Evolutionary conservation across 2,113 vertebrate species (phyloP), one percentile per base, ranked within the genome.

Genomic region (Alaudala cheleensis): DNA sequence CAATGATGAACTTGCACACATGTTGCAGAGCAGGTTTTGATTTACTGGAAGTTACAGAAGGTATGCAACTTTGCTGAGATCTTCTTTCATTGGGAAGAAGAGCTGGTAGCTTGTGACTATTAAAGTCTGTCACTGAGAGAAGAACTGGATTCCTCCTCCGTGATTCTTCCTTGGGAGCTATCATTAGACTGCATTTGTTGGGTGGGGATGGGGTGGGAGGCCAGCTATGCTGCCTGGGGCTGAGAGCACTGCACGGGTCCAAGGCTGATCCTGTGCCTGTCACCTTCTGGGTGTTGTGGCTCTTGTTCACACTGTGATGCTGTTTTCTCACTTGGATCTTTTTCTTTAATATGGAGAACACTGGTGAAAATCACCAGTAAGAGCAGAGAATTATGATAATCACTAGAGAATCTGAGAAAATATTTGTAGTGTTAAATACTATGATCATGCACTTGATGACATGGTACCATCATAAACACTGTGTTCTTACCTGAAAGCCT

Each of bases 201-300:
- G 23, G 42, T 86, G 64, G 53, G 34, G 53, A 72, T 80, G 39
- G 34, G n/a, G n/a, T 79, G n/a, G 53, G 73, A 85, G 53, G 25
- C 9, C 3, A 8, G 54, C 40, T 58, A 26, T 77, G 74, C 33
- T 61, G 50, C 47, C 21, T 1, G 3, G 33, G 13, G 19, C 54
- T 60, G 72, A 40, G 18, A 66, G 40, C 28, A 6, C 54, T 37
- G 18, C 25, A 4, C 9, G 14, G 28, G 8, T 64, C 34, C 3
- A 2, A 37, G 29, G 17, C 33, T n/a, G 26, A 73, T 39, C 28
- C 18, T 0, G 0, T 31, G 42, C 3, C 0, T 0, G 20, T 69
- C 86, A 71, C 29, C 14, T 92, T 29, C 40, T n/a, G 53, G 31
- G n/a, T 61, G 23, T 22, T 49, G 29, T 67, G 17, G 15, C 31